phyloP scores from a whole-genome alignment of 1,140 invertebrate species.

The Apis florea region DNA sequence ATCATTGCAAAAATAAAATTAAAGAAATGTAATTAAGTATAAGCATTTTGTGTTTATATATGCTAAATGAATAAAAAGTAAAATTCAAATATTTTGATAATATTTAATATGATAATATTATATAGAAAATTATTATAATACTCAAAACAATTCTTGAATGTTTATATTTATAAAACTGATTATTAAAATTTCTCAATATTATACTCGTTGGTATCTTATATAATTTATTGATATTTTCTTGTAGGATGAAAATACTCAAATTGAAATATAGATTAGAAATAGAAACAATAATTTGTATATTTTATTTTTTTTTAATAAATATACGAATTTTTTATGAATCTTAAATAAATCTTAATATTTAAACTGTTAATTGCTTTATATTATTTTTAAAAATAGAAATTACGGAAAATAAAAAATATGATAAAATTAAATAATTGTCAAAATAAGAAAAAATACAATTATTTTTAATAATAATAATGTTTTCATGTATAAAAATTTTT shows the following conservation, averaged over 20 bases:
- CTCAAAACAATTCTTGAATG: background rate
- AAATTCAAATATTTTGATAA: background rate
- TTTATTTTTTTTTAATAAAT: conserved; percentile 9
- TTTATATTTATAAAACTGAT: conserved; percentile 12
- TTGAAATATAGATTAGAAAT: background rate
- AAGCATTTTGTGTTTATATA: background rate
- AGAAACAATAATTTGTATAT: background rate
- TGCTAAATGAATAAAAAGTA: background rate
- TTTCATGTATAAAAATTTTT: too few relatives aligned
- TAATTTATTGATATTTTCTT: background rate
- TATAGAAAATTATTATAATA: conserved; percentile 3
- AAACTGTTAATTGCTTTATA: conserved; percentile 2
- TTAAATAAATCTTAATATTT: background rate
- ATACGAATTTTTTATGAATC: conserved; percentile 6
- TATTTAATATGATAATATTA: too few relatives aligned
- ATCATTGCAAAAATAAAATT: too few relatives aligned
- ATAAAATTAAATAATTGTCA: too few relatives aligned
- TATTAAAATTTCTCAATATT: background rate
- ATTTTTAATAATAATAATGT: background rate
- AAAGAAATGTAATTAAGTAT: background rate
- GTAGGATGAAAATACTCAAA: background rate
- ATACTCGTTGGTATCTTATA: background rate
- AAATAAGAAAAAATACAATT: background rate
- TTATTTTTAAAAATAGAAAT: background rate
- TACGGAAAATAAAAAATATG: too few relatives aligned